These are phyloP conservation scores for Mus musculus DNA, from an alignment of 2,113 vertebrate genomes.

Conservation along the genomic window DNA sequence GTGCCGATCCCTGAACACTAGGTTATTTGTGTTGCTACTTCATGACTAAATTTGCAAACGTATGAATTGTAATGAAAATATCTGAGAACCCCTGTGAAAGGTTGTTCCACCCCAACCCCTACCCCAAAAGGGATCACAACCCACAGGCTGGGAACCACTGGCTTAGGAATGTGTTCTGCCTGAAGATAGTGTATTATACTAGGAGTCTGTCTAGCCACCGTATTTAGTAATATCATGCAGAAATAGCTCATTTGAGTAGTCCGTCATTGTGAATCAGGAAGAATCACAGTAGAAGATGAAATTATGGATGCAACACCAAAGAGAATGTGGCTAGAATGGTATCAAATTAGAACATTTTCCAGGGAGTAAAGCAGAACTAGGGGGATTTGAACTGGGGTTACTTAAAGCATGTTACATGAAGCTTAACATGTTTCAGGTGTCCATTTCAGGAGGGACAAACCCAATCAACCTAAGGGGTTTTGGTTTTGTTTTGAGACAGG, in stretches of 20 bases:
- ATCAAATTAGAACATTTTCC: not conserved
- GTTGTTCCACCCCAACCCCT: not conserved
- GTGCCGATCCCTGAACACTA: not conserved
- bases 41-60: not conserved
- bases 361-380: not conserved
- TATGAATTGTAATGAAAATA: not conserved
- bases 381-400: not conserved
- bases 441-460: not conserved
- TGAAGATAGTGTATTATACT: slow-evolving; percentile 5
- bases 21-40: not conserved
- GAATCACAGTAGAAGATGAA: not conserved
- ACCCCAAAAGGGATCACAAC: not conserved
- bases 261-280: not conserved
- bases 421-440: slow-evolving; percentile 22
- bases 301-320: not conserved
- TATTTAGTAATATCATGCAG: not conserved
- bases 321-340: slow-evolving; percentile 4
- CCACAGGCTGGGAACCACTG: not conserved
- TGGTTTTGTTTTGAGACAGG: not conserved
- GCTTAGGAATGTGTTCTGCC: not conserved
- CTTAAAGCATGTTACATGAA: not conserved
- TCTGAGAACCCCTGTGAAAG: not conserved
- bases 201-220: not conserved
- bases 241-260: not conserved
- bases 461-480: not conserved